These are phyloP conservation scores for Pyxicephalus adspersus DNA, from an alignment of 2,113 vertebrate genomes.

Conservation along the genomic window DNA sequence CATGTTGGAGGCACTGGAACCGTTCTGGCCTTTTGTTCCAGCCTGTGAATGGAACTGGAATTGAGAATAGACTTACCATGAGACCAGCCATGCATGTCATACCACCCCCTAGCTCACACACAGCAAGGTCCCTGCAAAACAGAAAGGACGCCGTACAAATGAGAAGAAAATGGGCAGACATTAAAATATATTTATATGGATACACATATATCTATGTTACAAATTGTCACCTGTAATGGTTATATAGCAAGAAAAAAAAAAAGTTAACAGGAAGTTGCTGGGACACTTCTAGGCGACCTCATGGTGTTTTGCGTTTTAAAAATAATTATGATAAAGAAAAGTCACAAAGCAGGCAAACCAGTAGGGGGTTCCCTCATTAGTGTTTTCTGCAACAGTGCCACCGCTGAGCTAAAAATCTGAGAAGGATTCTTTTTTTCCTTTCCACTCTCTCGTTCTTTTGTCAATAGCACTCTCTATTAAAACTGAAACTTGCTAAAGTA, in stretches of 20 bases:
- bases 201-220: slow-evolving; percentile 67
- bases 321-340: slow-evolving; percentile 88
- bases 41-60: slow-evolving; percentile 81
- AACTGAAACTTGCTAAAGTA: slow-evolving; percentile 82
- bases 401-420: slow-evolving; percentile 82
- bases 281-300: slow-evolving; percentile 79
- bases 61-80: slow-evolving; percentile 91
- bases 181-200: neutral
- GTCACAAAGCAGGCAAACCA: slow-evolving; percentile 84
- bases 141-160: slow-evolving; percentile 89
- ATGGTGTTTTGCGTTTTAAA: slow-evolving; percentile 86
- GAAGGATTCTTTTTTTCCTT: slow-evolving; percentile 76
- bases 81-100: slow-evolving; percentile 94
- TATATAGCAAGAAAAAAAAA: slow-evolving; percentile 14
- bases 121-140: slow-evolving; percentile 85
- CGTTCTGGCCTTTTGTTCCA: slow-evolving; percentile 79
- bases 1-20: slow-evolving; percentile 79
- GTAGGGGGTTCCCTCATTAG: slow-evolving; percentile 85
- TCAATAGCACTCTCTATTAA: slow-evolving; percentile 81
- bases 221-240: slow-evolving; percentile 80
- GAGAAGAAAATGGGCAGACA: slow-evolving; percentile 78
- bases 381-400: slow-evolving; percentile 80
- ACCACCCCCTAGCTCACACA: slow-evolving; percentile 92
- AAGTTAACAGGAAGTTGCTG: slow-evolving; percentile 79
- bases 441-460: slow-evolving; percentile 62